Evolutionary conservation across 2,888 invertebrate species (phyloP), one percentile per base, ranked within the genome.

Genomic region (Rhingia campestris): DNA sequence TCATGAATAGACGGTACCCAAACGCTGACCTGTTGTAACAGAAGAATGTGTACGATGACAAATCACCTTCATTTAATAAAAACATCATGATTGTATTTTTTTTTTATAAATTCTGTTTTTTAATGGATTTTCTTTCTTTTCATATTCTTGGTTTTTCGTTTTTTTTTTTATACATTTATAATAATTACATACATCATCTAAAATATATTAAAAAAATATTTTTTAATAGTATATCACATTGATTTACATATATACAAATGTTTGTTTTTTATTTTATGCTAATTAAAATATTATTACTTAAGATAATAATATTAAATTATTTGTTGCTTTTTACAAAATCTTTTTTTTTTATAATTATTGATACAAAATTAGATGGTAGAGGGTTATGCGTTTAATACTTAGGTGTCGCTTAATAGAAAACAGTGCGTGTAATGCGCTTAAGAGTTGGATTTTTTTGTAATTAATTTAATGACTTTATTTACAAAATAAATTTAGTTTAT

Each of bases 151-250:
- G 39, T 58, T 66, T 64, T 61, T 70, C 47, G n/a, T 47, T 56
- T 22, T n/a, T 56, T 32, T 72, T 81, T 49, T 47, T 61, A 72
- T 61, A 66, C 63, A 74, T 9, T 30, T 61, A 69, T 45, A 39
- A 69, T 69, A 81, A 70, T 51, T 82, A 77, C 77, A 76, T 69
- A 74, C 73, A 74, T 77, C 73, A 51, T 73, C 73, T 82, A 77
- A 77, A 77, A 77, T 82, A 82, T 82, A 82, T 77, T 77, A 77
- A 67, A 77, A 64, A 81, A 58, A 58, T 79, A 49, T 75, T 74
- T 64, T 81, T 84, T 80, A 84, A 84, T 84, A 75, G 79, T 84
- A 80, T 84, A 84, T 84, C 84, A 84, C 84, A 84, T 70, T 75
- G 84, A 84, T 84, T 84, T 84, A 84, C 84, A 84, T 79, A 79